phyloP scores from a whole-genome alignment of 1,140 invertebrate genomes.

The Calosoma granatense region DNA sequence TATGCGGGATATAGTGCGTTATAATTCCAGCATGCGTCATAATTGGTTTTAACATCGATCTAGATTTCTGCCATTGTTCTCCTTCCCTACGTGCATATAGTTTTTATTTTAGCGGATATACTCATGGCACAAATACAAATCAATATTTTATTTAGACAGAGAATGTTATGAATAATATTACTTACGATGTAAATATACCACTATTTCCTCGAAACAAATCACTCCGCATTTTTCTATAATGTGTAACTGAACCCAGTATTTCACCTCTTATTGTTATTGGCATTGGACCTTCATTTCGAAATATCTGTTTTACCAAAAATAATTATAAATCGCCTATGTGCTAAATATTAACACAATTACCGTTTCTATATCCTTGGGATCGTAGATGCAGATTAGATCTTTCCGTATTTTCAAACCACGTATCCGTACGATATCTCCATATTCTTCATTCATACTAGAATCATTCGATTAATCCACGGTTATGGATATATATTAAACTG shows the following conservation, averaged over 20 bases:
- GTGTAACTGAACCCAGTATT: constrained; percentile 26
- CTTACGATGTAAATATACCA: constrained; percentile 12
- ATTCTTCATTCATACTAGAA: constrained; percentile 9
- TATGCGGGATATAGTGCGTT: constrained; percentile 37
- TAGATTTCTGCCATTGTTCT: constrained; percentile 41
- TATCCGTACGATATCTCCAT: not conserved
- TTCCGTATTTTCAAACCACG: not conserved
- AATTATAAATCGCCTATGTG: too few species aligned
- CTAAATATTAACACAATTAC: constrained; percentile 10
- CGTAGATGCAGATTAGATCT: constrained; percentile 8
- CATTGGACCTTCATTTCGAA: constrained; percentile 29
- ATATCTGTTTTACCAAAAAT: constrained; percentile 11
- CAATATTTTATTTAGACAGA: not conserved
- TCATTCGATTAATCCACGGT: too few species aligned
- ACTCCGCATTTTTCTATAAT: constrained; percentile 26
- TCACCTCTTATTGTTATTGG: constrained; percentile 28
- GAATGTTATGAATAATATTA: too few species aligned
- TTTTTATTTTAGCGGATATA: too few species aligned
- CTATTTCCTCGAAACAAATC: constrained; percentile 23
- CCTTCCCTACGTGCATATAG: constrained; percentile 44
- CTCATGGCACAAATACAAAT: not conserved
- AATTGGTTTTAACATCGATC: constrained; percentile 41
- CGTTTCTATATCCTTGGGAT: constrained; percentile 15
- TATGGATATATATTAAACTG: too few species aligned
- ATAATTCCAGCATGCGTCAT: constrained; percentile 45